phyloP scores from a whole-genome alignment of 2,888 invertebrate species.

The Kryphioiulus occultus region DNA sequence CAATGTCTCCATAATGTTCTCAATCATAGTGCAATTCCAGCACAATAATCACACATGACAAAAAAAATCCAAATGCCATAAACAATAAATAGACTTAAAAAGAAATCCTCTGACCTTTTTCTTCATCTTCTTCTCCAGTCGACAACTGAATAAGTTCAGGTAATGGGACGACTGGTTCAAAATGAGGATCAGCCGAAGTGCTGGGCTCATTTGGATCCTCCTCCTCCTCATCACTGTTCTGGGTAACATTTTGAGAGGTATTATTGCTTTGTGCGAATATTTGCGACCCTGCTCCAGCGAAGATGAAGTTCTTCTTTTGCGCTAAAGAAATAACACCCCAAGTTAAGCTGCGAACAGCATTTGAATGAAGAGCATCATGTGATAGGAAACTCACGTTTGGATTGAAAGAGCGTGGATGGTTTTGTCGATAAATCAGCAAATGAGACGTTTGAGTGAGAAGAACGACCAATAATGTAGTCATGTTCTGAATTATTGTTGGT shows the following conservation, averaged over 20 bases:
- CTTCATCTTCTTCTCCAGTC: slow-evolving; percentile 63
- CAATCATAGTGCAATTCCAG: no score
- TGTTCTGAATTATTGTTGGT: not conserved
- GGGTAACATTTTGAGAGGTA: slow-evolving; percentile 17
- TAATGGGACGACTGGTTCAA: slow-evolving; percentile 62
- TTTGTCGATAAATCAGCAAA: not conserved
- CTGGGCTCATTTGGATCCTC: slow-evolving; percentile 54
- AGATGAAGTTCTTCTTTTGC: slow-evolving; percentile 46
- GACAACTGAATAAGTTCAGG: slow-evolving; percentile 62
- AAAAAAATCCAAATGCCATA: not conserved
- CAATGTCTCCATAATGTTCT: no score
- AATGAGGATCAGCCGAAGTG: slow-evolving; percentile 61
- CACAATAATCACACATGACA: not conserved
- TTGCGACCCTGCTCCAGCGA: slow-evolving; percentile 53
- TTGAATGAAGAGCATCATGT: not conserved
- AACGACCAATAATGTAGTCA: not conserved
- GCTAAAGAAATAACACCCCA: not conserved
- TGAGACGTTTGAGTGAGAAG: not conserved
- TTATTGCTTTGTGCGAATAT: slow-evolving; percentile 52
- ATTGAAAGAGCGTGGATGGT: not conserved
- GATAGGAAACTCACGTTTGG: not conserved
- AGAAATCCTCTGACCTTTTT: slow-evolving; percentile 50
- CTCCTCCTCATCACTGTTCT: slow-evolving; percentile 53
- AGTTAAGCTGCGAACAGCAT: not conserved
- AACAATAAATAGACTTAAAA: not conserved